Conservation (phyloP, 2,113 vertebrate species). For the Mesocricetus auratus region DNA sequence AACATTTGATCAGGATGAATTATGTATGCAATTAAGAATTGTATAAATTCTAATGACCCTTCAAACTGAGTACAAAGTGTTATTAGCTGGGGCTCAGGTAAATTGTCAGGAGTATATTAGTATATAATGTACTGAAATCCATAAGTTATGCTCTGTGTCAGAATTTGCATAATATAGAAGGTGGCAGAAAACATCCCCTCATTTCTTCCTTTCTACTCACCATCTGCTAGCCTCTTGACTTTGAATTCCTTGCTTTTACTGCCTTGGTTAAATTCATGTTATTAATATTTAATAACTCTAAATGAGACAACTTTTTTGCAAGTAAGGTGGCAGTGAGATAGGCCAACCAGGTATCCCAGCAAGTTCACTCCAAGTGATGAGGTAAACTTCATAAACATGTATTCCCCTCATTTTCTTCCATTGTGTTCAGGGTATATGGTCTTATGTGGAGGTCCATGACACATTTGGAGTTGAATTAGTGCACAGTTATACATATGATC, state of each 20-base stretch:
- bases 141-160: background rate
- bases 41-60: background rate
- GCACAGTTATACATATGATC: too few species aligned
- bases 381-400: too few species aligned
- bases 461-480: background rate
- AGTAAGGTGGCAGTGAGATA: background rate
- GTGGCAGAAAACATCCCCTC: background rate
- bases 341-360: background rate
- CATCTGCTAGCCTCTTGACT: background rate
- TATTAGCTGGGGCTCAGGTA: background rate
- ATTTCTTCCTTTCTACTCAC: background rate
- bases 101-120: background rate
- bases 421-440: background rate
- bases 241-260: background rate
- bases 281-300: background rate
- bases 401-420: background rate
- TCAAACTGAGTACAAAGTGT: background rate
- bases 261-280: background rate
- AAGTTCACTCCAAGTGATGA: background rate
- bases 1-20: constrained; percentile 55
- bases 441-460: too few species aligned
- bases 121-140: background rate
- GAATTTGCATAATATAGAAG: background rate
- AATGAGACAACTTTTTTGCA: background rate
- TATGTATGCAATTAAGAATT: background rate